Base-by-base conservation (phyloP, 2,888 invertebrate genomes). In the Chaetogeoica ovagalla region DNA sequence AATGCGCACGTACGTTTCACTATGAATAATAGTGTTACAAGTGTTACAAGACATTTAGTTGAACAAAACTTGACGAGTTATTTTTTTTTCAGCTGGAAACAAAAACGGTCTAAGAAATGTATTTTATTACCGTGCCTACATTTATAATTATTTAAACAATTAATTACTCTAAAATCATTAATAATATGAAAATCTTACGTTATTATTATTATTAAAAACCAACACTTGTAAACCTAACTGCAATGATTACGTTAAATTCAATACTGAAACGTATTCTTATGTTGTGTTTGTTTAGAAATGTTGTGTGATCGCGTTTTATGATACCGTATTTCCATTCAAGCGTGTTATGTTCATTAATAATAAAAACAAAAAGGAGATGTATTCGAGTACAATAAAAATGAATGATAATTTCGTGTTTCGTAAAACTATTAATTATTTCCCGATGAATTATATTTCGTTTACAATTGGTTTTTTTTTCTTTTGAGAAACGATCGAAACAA, bases 11-110 rank as follows among this genome's bases (percentile, higher is more conserved):
- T 30, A 30, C 4, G 13, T 63, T 63, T 65, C 39, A 55, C 17
- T 15, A 55, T 65, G 73, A 74, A 74, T 74, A 65, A 74, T 65
- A n/a, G n/a, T n/a, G n/a, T n/a, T n/a, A n/a, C n/a, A n/a, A n/a
- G 63, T 55, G 63, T 21, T 74, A 74, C 63, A 55, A 63, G 73
- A 55, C 63, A 55, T 30, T n/a, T 65, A 63, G 55, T 74, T 39
- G 37, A 23, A 52, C 8, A 21, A 55, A 55, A 74, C 52, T 63
- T 30, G 60, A 72, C 30, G 62, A 63, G n/a, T 62, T 62, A n/a
- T n/a, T 62, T 72, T 62, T 48, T 48, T n/a, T 52, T 52, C 48
- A 13, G 62, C 48, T 52, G 5, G 13, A 63, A 63, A 62, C 48
- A 48, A 62, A 73, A 52, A 63, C 15, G 43, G 48, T 73, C n/a